These are phyloP conservation scores for Phlogophora meticulosa DNA, from an alignment of 2,888 invertebrate species.

Conservation along the genomic window DNA sequence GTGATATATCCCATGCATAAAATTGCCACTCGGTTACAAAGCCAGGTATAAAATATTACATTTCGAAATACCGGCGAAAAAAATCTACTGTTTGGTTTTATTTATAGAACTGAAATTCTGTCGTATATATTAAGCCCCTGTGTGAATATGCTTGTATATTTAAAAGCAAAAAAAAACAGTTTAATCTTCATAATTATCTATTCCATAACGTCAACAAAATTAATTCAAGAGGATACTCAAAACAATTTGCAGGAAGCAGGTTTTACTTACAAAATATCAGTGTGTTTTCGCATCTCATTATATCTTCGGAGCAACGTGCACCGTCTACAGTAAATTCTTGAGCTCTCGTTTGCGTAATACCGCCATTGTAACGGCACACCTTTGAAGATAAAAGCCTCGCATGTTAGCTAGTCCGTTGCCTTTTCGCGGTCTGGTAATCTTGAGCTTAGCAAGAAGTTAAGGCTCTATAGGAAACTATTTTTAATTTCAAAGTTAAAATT, in stretches of 20 bases:
- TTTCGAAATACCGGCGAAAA: slow-evolving; percentile 13
- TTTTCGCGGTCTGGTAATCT: slow-evolving; percentile 78
- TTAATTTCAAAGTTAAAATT: slow-evolving; percentile 63
- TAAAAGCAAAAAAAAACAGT: background rate
- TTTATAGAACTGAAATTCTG: slow-evolving; percentile 19
- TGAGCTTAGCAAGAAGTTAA: slow-evolving; percentile 55
- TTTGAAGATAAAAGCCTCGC: slow-evolving; percentile 82
- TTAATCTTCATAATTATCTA: background rate
- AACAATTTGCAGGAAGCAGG: slow-evolving; percentile 47
- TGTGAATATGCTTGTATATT: background rate
- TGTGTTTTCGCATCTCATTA: slow-evolving; percentile 82
- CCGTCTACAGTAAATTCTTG: slow-evolving; percentile 78
- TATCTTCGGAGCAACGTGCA: slow-evolving; percentile 71
- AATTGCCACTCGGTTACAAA: slow-evolving; percentile 35
- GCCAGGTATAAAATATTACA: slow-evolving; percentile 26
- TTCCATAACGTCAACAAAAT: slow-evolving; percentile 26
- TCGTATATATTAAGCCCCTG: background rate
- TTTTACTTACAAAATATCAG: slow-evolving; percentile 71
- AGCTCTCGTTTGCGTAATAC: slow-evolving; percentile 82
- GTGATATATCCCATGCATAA: slow-evolving; percentile 38
- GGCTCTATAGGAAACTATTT: slow-evolving; percentile 52
- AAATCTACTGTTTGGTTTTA: background rate
- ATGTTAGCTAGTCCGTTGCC: slow-evolving; percentile 74
- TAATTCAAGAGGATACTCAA: slow-evolving; percentile 30
- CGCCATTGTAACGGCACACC: slow-evolving; percentile 82